Conservation (phyloP, 2,113 vertebrate genomes). For the Dicentrarchus labrax region DNA sequence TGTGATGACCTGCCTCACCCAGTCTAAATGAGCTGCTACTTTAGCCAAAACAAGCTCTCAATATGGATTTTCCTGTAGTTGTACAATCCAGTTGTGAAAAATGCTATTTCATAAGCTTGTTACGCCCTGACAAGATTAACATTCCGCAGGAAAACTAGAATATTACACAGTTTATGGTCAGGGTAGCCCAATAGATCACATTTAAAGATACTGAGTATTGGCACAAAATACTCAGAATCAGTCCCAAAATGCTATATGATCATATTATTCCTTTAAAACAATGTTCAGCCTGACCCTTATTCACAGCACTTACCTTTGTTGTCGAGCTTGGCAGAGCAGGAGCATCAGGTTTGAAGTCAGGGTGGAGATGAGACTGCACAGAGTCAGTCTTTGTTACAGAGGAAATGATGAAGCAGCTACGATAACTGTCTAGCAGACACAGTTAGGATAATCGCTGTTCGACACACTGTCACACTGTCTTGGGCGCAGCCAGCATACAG, state of each 20-base stretch:
- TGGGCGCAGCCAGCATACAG: slow-evolving; percentile 37
- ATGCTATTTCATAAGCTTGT: slow-evolving; percentile 12
- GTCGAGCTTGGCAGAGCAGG: not conserved
- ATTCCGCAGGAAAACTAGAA: not conserved
- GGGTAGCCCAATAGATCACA: not conserved
- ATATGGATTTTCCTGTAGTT: slow-evolving; percentile 15
- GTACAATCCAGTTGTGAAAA: slow-evolving; percentile 9
- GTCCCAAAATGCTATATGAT: not conserved
- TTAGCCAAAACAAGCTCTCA: not conserved
- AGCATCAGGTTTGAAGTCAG: slow-evolving; percentile 32
- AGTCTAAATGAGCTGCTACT: not conserved
- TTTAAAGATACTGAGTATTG: not conserved
- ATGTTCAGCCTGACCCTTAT: not conserved
- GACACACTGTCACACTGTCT: slow-evolving; percentile 53
- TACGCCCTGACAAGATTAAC: not conserved
- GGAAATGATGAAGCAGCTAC: slow-evolving; percentile 61
- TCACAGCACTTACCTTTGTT: not conserved
- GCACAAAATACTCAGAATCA: not conserved
- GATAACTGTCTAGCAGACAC: slow-evolving; percentile 61
- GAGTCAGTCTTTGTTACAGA: slow-evolving; percentile 35
- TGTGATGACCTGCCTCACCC: not conserved
- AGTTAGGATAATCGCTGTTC: slow-evolving; percentile 58
- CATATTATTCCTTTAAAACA: not conserved
- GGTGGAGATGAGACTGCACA: not conserved
- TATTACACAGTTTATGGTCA: not conserved